A percentile compares a stretch with the other conserved stretches of the same genome.
phyloP scores from a whole-genome alignment of 92 coral and sea anemone genomes.

The Siderastrea siderea region DNA sequence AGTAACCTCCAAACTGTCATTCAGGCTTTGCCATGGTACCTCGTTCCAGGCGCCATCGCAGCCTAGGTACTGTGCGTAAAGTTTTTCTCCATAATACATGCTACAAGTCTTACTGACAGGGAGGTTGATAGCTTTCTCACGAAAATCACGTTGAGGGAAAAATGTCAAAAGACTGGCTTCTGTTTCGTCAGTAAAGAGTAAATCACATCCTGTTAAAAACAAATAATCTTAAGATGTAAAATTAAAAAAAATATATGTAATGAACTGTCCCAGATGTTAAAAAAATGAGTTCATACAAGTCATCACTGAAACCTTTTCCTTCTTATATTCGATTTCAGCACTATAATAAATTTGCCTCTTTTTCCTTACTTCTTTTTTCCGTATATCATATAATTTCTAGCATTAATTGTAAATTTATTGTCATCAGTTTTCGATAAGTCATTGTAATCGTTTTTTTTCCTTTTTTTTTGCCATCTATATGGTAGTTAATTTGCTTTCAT shows the following conservation, averaged over 20 bases:
- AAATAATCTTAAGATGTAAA: not conserved
- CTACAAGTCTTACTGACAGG: constrained; percentile 16
- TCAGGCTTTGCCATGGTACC: not conserved
- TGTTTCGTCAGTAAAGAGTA: not conserved
- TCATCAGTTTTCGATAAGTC: no score
- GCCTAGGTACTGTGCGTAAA: constrained; percentile 7
- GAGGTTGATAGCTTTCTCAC: not conserved
- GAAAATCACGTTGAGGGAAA: not conserved
- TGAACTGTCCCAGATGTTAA: not conserved
- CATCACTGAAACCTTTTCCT: no score
- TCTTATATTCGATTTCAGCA: no score
- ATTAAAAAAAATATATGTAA: no score
- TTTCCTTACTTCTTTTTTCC: no score
- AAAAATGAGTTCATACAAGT: no score
- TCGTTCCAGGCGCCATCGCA: constrained; percentile 33
- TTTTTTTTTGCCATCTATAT: no score
- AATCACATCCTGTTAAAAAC: not conserved
- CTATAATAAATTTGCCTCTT: no score
- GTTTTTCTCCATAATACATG: not conserved
- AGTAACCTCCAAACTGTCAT: constrained; percentile 4
- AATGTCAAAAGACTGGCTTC: not conserved
- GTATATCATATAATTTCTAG: no score
- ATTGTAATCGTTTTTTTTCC: no score
- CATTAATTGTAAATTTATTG: no score
- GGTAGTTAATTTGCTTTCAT: no score